Percentiles rank a stretch among this genome's conserved stretches.
Evolutionary conservation across 2,113 vertebrate genomes (phyloP).

Genomic region (Tetrao urogallus): DNA sequence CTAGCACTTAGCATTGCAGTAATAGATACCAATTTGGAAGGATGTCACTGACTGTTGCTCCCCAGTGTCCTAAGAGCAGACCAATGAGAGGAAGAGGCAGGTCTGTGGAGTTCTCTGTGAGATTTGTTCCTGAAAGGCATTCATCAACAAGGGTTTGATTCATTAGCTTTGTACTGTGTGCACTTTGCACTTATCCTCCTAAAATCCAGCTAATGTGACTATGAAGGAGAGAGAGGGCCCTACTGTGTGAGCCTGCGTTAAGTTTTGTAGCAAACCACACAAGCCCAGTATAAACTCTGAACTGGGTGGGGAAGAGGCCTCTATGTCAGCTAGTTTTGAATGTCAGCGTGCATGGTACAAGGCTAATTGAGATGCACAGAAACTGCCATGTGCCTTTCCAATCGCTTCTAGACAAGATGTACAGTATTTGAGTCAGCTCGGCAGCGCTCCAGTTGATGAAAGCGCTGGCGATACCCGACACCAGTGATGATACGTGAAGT

Average conservation of each 20-base stretch:
- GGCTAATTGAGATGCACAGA: slow-evolving; percentile 49
- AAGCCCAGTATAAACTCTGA: background rate
- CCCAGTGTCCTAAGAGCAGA: background rate
- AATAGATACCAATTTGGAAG: background rate
- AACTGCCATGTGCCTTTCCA: slow-evolving; percentile 17
- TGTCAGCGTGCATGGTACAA: background rate
- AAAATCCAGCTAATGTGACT: background rate
- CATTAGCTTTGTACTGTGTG: background rate
- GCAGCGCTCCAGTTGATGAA: slow-evolving; percentile 26
- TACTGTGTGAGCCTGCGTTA: background rate
- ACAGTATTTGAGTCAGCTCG: slow-evolving; percentile 50
- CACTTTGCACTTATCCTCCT: background rate
- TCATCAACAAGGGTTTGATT: slow-evolving; percentile 1
- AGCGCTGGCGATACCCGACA: slow-evolving; percentile 45
- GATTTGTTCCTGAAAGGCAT: background rate
- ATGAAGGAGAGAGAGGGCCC: background rate
- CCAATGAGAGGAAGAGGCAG: background rate
- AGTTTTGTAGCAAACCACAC: background rate
- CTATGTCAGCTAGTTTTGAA: background rate
- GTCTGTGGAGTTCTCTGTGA: background rate
- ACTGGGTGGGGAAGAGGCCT: background rate
- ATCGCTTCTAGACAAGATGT: slow-evolving; percentile 47
- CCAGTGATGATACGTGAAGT: slow-evolving; percentile 46
- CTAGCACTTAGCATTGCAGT: background rate
- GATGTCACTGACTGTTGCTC: background rate